These are phyloP conservation scores for Oncorhynchus clarkii DNA, from an alignment of 2,113 vertebrate species.

Conservation along the genomic window DNA sequence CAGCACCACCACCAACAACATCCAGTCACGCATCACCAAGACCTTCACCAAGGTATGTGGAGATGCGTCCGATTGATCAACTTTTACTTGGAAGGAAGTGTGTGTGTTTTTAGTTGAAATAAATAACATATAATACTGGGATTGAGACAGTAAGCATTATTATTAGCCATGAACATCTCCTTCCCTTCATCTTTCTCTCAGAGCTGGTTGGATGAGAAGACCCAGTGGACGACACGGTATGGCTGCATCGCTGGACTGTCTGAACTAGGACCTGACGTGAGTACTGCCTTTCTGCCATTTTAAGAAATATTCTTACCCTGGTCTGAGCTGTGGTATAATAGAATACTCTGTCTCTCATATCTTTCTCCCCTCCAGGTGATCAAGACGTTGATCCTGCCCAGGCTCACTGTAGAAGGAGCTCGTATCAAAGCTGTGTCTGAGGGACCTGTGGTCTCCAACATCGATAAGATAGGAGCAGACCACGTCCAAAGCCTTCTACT, in stretches of 20 bases:
- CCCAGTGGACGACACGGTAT: constrained; percentile 90
- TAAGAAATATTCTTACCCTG: neutral
- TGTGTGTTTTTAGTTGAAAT: neutral
- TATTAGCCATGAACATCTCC: constrained; percentile 6
- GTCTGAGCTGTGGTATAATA: too few relatives aligned
- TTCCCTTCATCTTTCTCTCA: constrained; percentile 43
- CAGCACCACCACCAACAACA: constrained; percentile 91
- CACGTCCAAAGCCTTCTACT: constrained; percentile 88
- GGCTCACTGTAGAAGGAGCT: constrained; percentile 82
- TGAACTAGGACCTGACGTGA: constrained; percentile 86
- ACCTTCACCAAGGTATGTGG: constrained; percentile 88
- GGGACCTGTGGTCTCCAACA: constrained; percentile 87
- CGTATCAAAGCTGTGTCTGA: constrained; percentile 84
- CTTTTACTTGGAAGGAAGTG: too few relatives aligned
- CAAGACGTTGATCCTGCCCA: constrained; percentile 87
- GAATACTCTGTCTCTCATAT: neutral
- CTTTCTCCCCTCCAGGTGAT: constrained; percentile 74
- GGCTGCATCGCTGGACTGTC: constrained; percentile 91
- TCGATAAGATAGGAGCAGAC: constrained; percentile 89
- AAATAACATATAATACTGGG: neutral
- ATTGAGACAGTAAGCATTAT: neutral
- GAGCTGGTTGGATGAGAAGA: constrained; percentile 90
- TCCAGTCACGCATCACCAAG: constrained; percentile 92
- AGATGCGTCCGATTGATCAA: constrained; percentile 48
- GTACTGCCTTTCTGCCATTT: constrained; percentile 35